Evolutionary conservation across 2,888 invertebrate genomes (phyloP), one percentile per base, ranked within the genome.

Genomic region (Thymelicus sylvestris): DNA sequence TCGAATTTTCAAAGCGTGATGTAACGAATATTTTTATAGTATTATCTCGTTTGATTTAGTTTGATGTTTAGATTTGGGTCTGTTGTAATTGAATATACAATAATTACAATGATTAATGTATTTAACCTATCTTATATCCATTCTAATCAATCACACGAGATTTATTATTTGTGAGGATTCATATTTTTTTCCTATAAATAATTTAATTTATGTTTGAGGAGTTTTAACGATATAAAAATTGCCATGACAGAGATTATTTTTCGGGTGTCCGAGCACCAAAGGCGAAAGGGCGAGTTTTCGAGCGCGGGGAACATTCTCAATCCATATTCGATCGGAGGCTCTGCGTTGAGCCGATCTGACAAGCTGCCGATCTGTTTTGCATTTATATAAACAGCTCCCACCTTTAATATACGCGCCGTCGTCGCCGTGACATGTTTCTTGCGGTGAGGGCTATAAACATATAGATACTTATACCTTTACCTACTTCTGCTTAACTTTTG

Each of bases 311-410:
- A 84, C 87, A 87, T 86, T 90, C 86, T 89, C 91, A 92, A 92
- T 93, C 92, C 91, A 93, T 93, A 93, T 93, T 93, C 92, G 91
- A 93, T 93, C 92, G 91, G 86, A 85, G 88, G 87, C 88, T 90
- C 88, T 88, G 85, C 87, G 83, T 88, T 91, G 92, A 93, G 90
- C 88, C 91, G 90, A 91, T 88, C 89, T 92, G 93, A 93, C 93
- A 93, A 92, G 91, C 90, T 88, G 87, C 88, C 89, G 92, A 92
- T 88, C 93, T 93, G 90, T 87, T 93, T 93, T 93, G 93, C 93
- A 93, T 93, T 92, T 93, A 93, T 92, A 93, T 93, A 93, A 93
- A 93, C 92, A 93, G 87, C 88, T 89, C 86, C 86, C 85, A 89
- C 89, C 88, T 90, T 85, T 87, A 88, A 89, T 89, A 88, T 87